A percentile compares a stretch with the other conserved stretches of the same genome.
phyloP scores from a whole-genome alignment of 2,113 vertebrate species.

The Orcinus orca region DNA sequence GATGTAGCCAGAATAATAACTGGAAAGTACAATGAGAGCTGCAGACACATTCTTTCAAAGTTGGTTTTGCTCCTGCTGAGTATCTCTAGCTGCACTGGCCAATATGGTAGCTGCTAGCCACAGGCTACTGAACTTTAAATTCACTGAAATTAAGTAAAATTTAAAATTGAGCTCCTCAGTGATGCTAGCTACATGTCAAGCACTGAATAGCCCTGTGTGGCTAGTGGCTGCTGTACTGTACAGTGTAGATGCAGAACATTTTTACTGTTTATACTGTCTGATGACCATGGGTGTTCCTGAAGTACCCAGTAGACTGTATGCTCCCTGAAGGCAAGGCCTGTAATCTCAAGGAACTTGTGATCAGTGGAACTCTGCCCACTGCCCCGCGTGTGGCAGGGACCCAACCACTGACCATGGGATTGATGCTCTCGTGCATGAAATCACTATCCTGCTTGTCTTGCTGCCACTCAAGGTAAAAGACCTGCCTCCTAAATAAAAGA shows the following conservation, averaged over 20 bases:
- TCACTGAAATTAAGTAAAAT: not conserved
- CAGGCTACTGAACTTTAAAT: not conserved
- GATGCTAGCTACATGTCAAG: not conserved
- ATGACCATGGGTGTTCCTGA: fast-evolving
- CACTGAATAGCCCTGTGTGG: fast-evolving
- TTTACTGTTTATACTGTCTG: too few relatives aligned
- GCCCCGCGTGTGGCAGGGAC: fast-evolving
- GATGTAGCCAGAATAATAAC: fast-evolving
- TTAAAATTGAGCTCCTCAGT: not conserved
- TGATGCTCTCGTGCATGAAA: fast-evolving
- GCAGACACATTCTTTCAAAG: not conserved
- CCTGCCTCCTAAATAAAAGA: not conserved
- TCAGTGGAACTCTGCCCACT: not conserved
- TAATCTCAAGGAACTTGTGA: not conserved
- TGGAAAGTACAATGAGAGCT: fast-evolving
- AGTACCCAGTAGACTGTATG: not conserved
- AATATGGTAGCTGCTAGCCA: not conserved
- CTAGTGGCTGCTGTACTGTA: fast-evolving
- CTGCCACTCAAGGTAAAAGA: not conserved
- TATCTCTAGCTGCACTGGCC: not conserved
- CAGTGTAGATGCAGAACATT: fast-evolving
- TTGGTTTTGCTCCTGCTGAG: not conserved
- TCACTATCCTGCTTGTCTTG: not conserved
- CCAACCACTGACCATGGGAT: not conserved
- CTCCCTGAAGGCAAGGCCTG: not conserved